Conservation (phyloP, 2,888 invertebrate genomes). For the Sphecodes monilicornis region DNA sequence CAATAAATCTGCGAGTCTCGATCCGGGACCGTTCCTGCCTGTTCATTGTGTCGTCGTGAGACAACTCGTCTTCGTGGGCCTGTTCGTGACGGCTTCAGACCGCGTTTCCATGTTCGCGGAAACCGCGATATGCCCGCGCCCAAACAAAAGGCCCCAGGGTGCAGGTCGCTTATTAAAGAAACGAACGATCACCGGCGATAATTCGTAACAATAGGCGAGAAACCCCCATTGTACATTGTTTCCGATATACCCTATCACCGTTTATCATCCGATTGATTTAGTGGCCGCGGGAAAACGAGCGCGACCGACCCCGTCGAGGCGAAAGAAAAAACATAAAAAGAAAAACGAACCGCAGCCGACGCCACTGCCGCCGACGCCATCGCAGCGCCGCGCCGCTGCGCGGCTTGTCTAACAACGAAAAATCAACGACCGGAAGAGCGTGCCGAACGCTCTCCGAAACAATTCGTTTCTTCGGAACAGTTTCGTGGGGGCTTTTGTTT, state of each 20-base stretch:
- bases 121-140: conserved; percentile 35
- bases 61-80: conserved; percentile 21
- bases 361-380: too few species aligned
- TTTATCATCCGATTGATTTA: conserved; percentile 61
- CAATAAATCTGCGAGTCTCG: conserved; percentile 49
- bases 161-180: conserved; percentile 55
- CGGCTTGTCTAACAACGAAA: conserved; percentile 18
- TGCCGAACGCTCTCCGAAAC: conserved; percentile 18
- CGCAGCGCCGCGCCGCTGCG: too few species aligned
- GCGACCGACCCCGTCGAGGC: not conserved
- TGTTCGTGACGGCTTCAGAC: not conserved
- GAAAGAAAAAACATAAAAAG: conserved; percentile 1
- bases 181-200: conserved; percentile 61
- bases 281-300: conserved; percentile 12
- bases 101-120: conserved; percentile 57
- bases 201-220: conserved; percentile 65
- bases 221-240: conserved; percentile 63
- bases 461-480: conserved; percentile 18
- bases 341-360: not conserved
- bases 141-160: conserved; percentile 54
- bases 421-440: conserved; percentile 28
- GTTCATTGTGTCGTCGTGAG: conserved; percentile 50
- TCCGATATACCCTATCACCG: conserved; percentile 49
- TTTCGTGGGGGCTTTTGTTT: not conserved
- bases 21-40: not conserved